A percentile compares a stretch with the other conserved stretches of the same genome.
phyloP scores from a whole-genome alignment of 2,113 vertebrate genomes.

The Cairina moschata region DNA sequence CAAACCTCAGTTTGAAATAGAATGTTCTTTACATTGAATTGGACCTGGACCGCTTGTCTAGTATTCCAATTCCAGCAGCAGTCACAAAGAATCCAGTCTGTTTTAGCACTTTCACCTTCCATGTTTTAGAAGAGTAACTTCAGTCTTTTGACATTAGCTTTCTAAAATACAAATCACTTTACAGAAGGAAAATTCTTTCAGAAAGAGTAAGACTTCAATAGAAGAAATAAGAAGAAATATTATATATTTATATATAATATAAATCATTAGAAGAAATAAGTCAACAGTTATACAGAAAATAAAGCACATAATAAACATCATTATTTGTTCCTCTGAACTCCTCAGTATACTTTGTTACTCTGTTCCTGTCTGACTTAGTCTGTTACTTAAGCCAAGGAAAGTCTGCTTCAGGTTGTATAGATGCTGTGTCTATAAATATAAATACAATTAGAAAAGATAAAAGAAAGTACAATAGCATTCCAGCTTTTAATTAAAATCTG shows the following conservation, averaged over 20 bases:
- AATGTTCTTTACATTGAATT: not conserved
- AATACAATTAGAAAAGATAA: not conserved
- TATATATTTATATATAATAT: too few species aligned
- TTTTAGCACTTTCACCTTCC: not conserved
- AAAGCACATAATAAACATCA: not conserved
- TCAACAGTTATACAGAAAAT: not conserved
- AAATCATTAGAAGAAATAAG: not conserved
- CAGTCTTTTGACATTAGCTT: not conserved
- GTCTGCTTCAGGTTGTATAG: not conserved
- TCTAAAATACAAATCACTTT: not conserved
- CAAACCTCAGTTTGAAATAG: not conserved
- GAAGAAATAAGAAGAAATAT: too few species aligned
- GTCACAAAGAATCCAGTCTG: not conserved
- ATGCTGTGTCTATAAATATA: not conserved
- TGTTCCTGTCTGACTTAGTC: not conserved
- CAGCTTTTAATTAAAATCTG: not conserved
- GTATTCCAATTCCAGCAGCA: not conserved
- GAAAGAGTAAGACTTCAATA: not conserved
- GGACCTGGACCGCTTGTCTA: not conserved
- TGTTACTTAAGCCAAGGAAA: not conserved
- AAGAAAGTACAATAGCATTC: not conserved
- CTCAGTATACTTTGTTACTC: not conserved
- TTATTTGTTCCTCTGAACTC: not conserved
- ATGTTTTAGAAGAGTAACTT: not conserved
- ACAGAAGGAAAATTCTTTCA: not conserved